Evolutionary conservation across 2,113 vertebrate genomes (phyloP), one percentile per base, ranked within the genome.

Genomic region (Oceanodroma tethys): DNA sequence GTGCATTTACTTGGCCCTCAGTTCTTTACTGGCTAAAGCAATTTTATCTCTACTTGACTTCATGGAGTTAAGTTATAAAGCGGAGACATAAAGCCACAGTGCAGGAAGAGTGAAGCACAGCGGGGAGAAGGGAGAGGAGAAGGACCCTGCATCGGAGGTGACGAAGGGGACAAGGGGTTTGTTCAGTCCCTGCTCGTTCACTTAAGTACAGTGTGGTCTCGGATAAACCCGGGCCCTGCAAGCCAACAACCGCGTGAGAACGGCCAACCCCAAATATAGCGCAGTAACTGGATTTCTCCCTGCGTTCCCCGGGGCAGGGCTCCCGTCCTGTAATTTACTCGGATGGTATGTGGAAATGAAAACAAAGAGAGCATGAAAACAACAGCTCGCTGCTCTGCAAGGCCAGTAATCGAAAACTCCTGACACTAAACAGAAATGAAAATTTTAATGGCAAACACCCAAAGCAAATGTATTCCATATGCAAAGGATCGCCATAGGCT

Each of bases 351-450:
- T 94, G 96, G 96, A 97, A 97, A 97, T 55, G 95, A 81, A 96
- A 97, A 97, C 96, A 96, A 95, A 97, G 98, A 27, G 47, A 95
- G 84, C 92, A 63, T 20, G 90, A 96, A 97, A 95, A 94, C 92
- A 79, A 9, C 32, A 90, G 97, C 96, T 97, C 79, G 27, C 62
- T 60, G 80, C 93, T 86, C 86, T 42, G 91, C 80, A 43, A 95
- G 92, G 94, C 97, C 90, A 36, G 95, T 34, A 71, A 96, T 92
- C 91, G 90, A 97, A 97, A 98, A 95, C 92, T 97, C 97, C 97
- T 97, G 98, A 98, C 11, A n/a, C 98, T 97, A 95, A 97, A 90
- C 98, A 98, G 98, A 98, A 98, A 97, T 96, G 98, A 98, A 97
- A 98, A 98, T 75, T 48, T 95, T 98, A 97, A 98, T 97, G 98